Base-by-base conservation (phyloP, 2,113 vertebrate species). In the Etheostoma spectabile region DNA sequence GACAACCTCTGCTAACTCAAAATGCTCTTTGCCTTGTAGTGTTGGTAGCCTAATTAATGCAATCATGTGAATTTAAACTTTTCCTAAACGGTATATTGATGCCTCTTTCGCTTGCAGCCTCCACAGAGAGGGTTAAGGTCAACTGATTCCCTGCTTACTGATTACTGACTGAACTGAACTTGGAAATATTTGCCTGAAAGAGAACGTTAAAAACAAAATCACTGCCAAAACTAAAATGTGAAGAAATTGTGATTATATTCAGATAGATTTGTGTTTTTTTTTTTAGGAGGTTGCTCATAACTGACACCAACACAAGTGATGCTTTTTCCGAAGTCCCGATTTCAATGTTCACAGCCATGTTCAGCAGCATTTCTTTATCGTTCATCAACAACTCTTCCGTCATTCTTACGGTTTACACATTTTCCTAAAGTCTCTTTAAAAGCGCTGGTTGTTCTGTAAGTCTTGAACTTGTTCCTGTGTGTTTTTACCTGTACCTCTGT, bases 401-500 rank as follows among this genome's bases (percentile, higher is more conserved):
- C 45, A 3, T 49, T 19, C 48, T 35, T 18, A 38, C 46, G 19
- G n/a, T 80, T 80, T 55, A 68, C 71, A 27, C 83, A 59, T 78
- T 81, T 38, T 79, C 45, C 55, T 78, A 27, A 51, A 21, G 52
- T 85, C 56, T 68, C 64, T 53, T 27, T 74, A 22, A 65, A 86
- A 74, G 38, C 18, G 10, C 82, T 68, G 82, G 74, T 80, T 83
- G 85, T 90, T 71, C 56, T 33, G 51, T 74, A n/a, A 63, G 69
- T 89, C 80, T 81, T 86, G 70, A 80, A 69, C 72, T 57, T 24
- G 88, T 89, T 79, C 79, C 85, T 63, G 48, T 74, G 85, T 73
- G 38, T 85, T 78, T 74, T 74, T n/a, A 68, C 80, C 86, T 82
- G 86, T 90, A 73, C 63, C 77, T 84, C 75, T 75, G 63, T 89